phyloP scores from a whole-genome alignment of 2,797 vertebrate genomes.

The Potorous gilbertii region DNA sequence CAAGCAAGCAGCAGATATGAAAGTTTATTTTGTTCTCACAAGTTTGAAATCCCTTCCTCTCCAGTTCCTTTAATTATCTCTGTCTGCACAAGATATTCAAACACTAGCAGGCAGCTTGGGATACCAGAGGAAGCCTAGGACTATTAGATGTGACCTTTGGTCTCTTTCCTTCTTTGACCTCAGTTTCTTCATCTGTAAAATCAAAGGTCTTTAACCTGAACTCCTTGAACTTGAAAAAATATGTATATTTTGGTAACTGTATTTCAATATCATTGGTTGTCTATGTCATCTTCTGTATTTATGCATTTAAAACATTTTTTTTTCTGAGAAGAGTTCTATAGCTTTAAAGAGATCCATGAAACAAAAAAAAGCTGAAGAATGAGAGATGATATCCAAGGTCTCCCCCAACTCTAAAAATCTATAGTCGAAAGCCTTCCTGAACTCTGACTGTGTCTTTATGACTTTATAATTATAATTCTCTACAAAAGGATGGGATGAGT shows the following conservation, averaged over 20 bases:
- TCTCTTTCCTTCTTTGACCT: background rate
- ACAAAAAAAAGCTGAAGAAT: background rate
- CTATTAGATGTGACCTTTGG: background rate
- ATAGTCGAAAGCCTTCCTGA: background rate
- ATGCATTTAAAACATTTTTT: background rate
- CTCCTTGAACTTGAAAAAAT: background rate
- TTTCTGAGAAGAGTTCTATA: background rate
- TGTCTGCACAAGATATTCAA: background rate
- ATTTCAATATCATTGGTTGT: background rate
- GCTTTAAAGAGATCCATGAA: background rate
- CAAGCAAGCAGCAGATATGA: background rate
- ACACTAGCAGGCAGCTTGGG: background rate
- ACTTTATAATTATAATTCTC: background rate
- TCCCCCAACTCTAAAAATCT: background rate
- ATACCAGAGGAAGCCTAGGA: background rate
- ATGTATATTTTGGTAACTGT: background rate
- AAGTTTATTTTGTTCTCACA: background rate
- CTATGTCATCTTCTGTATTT: background rate
- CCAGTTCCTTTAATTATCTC: background rate
- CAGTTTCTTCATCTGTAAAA: background rate
- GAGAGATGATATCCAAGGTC: background rate
- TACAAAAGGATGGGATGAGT: no score
- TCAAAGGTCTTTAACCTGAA: background rate
- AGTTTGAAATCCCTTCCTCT: background rate
- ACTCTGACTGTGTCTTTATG: background rate